Percentiles rank a stretch among this genome's conserved stretches.
phyloP scores from a whole-genome alignment of 2,888 invertebrate species.

The Ferrisia virgata region DNA sequence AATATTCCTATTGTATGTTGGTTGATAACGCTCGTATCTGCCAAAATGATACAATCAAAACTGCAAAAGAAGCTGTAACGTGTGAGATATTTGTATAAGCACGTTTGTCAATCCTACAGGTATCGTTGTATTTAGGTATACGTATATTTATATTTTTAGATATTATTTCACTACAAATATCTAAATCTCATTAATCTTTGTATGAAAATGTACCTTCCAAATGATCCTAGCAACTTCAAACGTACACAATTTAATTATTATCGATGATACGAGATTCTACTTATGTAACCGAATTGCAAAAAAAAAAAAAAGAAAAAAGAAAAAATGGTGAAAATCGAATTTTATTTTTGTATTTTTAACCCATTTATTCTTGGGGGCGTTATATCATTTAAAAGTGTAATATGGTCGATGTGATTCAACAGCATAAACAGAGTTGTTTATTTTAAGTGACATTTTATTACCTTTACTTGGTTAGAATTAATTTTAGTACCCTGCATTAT shows the following conservation, averaged over 20 bases:
- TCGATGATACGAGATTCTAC: background rate
- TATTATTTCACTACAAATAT: background rate
- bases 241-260: background rate
- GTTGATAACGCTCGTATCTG: background rate
- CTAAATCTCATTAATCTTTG: background rate
- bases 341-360: background rate
- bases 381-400: background rate
- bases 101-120: background rate
- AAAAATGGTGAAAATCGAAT: background rate
- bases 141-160: background rate
- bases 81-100: background rate
- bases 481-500: background rate
- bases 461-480: background rate
- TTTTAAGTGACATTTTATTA: slow-evolving; percentile 14
- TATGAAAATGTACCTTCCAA: background rate
- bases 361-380: background rate
- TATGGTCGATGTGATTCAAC: background rate
- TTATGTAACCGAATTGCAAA: background rate
- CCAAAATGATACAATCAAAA: background rate
- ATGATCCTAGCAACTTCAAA: background rate
- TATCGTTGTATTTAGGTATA: background rate
- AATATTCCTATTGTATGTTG: background rate
- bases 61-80: background rate
- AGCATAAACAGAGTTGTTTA: background rate
- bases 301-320: background rate